Evolutionary conservation across 2,888 invertebrate species (phyloP).

Genomic region (Eupsilia transversa): DNA sequence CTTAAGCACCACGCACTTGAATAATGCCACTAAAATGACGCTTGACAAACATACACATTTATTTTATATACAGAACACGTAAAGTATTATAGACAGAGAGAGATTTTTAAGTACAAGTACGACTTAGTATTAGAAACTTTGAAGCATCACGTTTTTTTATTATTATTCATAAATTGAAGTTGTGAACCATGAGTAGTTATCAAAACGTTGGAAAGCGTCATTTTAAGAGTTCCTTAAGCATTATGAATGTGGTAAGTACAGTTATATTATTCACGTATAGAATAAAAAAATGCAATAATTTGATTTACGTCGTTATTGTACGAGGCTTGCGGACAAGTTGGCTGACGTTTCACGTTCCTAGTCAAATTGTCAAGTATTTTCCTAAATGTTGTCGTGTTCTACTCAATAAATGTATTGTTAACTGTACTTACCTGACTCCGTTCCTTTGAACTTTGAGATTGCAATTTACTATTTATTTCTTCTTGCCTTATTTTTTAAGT

Average conservation of each 20-base stretch:
- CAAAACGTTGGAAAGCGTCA: constrained; percentile 68
- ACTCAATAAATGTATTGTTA: constrained; percentile 34
- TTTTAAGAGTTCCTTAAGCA: constrained; percentile 62
- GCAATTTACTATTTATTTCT: constrained; percentile 50
- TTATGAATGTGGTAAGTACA: constrained; percentile 72
- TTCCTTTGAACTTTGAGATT: constrained; percentile 39
- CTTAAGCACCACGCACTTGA: constrained; percentile 77
- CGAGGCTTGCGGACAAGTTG: constrained; percentile 43
- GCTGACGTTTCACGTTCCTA: constrained; percentile 68
- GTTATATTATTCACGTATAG: constrained; percentile 61
- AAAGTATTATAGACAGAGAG: not conserved
- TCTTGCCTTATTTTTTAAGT: constrained; percentile 57
- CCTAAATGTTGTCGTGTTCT: constrained; percentile 34
- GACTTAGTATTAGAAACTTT: not conserved
- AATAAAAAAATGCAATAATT: constrained; percentile 62
- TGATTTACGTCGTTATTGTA: constrained; percentile 48
- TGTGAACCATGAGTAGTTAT: not conserved
- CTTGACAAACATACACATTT: constrained; percentile 39
- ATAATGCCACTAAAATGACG: constrained; percentile 60
- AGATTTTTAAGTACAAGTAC: not conserved
- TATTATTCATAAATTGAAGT: not conserved
- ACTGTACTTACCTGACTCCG: constrained; percentile 67
- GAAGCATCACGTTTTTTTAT: not conserved
- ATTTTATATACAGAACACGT: not conserved
- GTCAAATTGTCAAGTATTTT: constrained; percentile 55